These are phyloP conservation scores for Nephrotoma flavescens DNA, from an alignment of 2,888 invertebrate genomes.

Conservation along the genomic window DNA sequence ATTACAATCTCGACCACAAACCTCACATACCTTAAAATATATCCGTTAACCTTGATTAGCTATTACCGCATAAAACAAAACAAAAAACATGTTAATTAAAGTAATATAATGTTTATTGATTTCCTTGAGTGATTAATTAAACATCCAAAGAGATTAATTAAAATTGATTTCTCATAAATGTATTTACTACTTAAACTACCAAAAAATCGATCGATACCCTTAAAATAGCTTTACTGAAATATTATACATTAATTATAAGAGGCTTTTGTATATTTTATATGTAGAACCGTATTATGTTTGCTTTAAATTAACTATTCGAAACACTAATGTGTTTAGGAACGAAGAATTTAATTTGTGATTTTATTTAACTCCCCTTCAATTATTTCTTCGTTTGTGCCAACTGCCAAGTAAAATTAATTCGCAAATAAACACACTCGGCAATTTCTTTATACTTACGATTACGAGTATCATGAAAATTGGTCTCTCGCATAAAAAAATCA, in stretches of 20 bases:
- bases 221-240: background rate
- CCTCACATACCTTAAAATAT: background rate
- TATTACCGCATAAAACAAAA: background rate
- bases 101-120: background rate
- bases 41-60: background rate
- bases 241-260: background rate
- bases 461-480: background rate
- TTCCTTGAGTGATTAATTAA: background rate
- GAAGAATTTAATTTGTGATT: background rate
- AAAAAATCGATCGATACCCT: background rate
- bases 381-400: background rate
- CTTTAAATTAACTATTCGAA: background rate
- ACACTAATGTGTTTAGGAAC: background rate
- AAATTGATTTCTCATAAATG: background rate
- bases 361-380: background rate
- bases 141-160: background rate
- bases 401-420: background rate
- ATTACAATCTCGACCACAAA: background rate
- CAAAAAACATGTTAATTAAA: background rate
- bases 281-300: background rate
- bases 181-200: background rate
- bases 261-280: background rate
- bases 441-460: background rate
- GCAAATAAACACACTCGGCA: background rate
- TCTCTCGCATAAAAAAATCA: background rate